Base-by-base conservation (phyloP, 2,888 invertebrate genomes). In the Nymphalis c-album region DNA sequence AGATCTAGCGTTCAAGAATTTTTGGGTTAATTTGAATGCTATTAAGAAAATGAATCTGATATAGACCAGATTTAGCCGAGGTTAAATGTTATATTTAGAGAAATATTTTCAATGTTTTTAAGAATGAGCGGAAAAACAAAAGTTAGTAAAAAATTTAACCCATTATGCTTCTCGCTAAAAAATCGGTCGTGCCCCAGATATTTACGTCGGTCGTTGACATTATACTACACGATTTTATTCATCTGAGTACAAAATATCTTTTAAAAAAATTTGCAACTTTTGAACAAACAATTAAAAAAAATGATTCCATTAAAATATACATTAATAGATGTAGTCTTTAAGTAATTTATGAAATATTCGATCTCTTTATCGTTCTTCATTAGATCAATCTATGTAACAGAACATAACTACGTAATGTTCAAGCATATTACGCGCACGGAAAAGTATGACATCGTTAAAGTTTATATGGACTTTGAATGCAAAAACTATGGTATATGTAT, bases 1-100 rank as follows among this genome's bases (percentile, higher is more conserved):
- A 85, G 86, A 82, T 84, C 83, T 82, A 78, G 60, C 59, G 59
- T 7, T 50, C 51, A 68, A 71, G 66, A 70, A 70, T 70, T 70
- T 67, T 47, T 62, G 59, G 59, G 63, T 63, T 60, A 67, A 59
- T 70, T 59, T 60, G 16, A 35, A 40, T 60, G 57, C 63, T 60
- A 60, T 57, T 62, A 47, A 22, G 47, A 53, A 61, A 61, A 66
- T 17, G 10, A 40, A 48, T 20, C 20, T 18, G 35, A 35, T 57
- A 57, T 53, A 53, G 58, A 45, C 53, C 53, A 4, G n/a, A 16
- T 26, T 40, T 26, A 35, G 18, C 22, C n/a, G 51, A 57, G 57
- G 40, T 57, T 31, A 55, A 40, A n/a, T n/a, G 7, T n/a, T n/a
- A 57, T 40, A 40, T 13, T 17, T 40, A 10, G 18, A 40, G 10